These are phyloP conservation scores for Tinea trinotella DNA, from an alignment of 2,888 invertebrate genomes.

Conservation along the genomic window DNA sequence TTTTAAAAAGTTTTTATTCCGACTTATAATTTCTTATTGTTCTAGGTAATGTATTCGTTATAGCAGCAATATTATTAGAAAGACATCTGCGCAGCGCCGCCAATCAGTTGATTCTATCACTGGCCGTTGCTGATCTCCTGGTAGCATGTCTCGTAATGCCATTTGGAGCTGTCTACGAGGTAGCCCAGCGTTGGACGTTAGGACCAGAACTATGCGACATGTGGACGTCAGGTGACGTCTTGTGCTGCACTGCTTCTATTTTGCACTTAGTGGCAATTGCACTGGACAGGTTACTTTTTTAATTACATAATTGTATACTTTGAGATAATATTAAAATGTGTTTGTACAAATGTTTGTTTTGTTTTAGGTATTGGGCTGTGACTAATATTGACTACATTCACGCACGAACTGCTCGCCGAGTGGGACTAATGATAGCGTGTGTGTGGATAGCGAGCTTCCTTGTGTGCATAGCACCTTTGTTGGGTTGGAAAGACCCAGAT, in stretches of 20 bases:
- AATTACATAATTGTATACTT: background rate
- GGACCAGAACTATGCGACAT: slow-evolving; percentile 93
- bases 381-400: slow-evolving; percentile 93
- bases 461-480: slow-evolving; percentile 89
- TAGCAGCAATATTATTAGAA: slow-evolving; percentile 91
- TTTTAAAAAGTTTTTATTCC: too few relatives aligned
- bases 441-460: slow-evolving; percentile 89
- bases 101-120: slow-evolving; percentile 90
- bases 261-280: slow-evolving; percentile 87
- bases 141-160: slow-evolving; percentile 89
- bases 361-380: slow-evolving; percentile 87
- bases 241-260: slow-evolving; percentile 90
- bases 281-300: slow-evolving; percentile 75
- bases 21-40: slow-evolving; percentile 23
- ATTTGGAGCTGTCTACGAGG: slow-evolving; percentile 83
- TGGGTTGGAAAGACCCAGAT: slow-evolving; percentile 84
- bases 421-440: slow-evolving; percentile 85
- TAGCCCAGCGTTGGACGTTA: slow-evolving; percentile 85
- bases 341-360: background rate
- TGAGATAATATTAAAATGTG: background rate
- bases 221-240: slow-evolving; percentile 94
- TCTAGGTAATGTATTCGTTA: slow-evolving; percentile 94
- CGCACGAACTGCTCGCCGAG: slow-evolving; percentile 81
- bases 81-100: slow-evolving; percentile 89
- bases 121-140: slow-evolving; percentile 93